These are phyloP conservation scores for Paedocypris sp. DNA, from an alignment of 2,113 vertebrate species.

Conservation along the genomic window DNA sequence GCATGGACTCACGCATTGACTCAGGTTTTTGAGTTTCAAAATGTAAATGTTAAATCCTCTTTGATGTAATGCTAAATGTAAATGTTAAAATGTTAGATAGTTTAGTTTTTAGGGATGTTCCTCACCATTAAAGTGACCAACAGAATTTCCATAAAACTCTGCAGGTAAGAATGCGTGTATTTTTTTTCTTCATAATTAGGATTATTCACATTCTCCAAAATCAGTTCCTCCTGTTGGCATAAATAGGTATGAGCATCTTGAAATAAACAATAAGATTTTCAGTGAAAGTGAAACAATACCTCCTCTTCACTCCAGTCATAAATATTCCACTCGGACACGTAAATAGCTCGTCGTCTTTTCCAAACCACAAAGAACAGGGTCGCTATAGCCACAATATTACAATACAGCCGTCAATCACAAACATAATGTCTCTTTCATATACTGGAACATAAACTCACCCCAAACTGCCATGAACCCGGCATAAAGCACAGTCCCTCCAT, in stretches of 20 bases:
- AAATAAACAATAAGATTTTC: neutral
- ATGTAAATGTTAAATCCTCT: too few species aligned
- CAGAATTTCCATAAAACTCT: constrained; percentile 59
- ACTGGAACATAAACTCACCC: constrained; percentile 65
- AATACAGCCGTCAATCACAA: neutral
- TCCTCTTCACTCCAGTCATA: constrained; percentile 80
- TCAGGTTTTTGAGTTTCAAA: too few species aligned
- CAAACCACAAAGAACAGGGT: constrained; percentile 87
- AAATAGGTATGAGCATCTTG: constrained; percentile 2
- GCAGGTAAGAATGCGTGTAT: constrained; percentile 70
- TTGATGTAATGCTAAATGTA: too few species aligned
- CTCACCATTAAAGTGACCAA: constrained; percentile 72
- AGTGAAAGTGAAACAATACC: constrained; percentile 48
- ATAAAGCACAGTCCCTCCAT: constrained; percentile 80
- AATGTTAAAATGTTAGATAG: too few species aligned
- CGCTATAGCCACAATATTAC: constrained; percentile 52
- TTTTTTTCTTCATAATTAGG: constrained; percentile 33
- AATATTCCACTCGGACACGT: constrained; percentile 71
- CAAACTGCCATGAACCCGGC: constrained; percentile 88
- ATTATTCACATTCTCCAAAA: constrained; percentile 66
- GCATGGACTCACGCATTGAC: too few species aligned
- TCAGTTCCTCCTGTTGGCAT: constrained; percentile 74
- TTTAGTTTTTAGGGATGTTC: too few species aligned
- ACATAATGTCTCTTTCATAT: neutral
- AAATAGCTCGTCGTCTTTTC: constrained; percentile 68